Percentiles rank a stretch among this genome's conserved stretches.
phyloP scores from a whole-genome alignment of 2,113 vertebrate genomes.

The Aramus guarauna region DNA sequence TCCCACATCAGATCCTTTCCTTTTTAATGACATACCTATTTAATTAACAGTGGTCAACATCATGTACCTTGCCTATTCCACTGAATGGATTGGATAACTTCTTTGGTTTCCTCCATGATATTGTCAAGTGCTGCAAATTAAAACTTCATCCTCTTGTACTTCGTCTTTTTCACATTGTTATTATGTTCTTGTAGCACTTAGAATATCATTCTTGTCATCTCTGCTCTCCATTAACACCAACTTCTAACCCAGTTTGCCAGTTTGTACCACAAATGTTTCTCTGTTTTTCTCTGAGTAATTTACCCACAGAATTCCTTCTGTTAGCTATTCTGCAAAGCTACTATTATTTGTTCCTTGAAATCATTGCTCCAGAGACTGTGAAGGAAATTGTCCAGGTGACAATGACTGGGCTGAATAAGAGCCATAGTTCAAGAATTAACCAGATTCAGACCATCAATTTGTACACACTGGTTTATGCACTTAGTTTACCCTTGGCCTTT shows the following conservation, averaged over 20 bases:
- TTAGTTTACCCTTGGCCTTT: neutral
- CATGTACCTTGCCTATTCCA: neutral
- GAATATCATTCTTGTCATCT: neutral
- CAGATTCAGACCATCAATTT: neutral
- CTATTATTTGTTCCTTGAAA: neutral
- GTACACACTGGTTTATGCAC: neutral
- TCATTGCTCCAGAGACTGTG: neutral
- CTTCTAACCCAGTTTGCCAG: neutral
- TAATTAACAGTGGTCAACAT: neutral
- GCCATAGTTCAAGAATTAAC: neutral
- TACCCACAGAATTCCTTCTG: neutral
- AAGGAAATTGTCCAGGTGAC: neutral
- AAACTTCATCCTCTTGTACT: neutral
- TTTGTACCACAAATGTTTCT: neutral
- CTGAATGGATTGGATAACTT: neutral
- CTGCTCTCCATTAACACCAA: neutral
- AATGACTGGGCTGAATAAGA: neutral
- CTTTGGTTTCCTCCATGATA: neutral
- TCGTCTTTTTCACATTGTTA: neutral
- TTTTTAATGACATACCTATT: neutral
- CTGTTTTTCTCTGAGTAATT: neutral
- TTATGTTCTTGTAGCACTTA: neutral
- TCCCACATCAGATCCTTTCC: neutral
- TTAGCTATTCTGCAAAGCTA: neutral
- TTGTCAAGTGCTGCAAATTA: neutral